Conservation (phyloP, 2,888 invertebrate genomes). For the Creontiades dilutus region DNA sequence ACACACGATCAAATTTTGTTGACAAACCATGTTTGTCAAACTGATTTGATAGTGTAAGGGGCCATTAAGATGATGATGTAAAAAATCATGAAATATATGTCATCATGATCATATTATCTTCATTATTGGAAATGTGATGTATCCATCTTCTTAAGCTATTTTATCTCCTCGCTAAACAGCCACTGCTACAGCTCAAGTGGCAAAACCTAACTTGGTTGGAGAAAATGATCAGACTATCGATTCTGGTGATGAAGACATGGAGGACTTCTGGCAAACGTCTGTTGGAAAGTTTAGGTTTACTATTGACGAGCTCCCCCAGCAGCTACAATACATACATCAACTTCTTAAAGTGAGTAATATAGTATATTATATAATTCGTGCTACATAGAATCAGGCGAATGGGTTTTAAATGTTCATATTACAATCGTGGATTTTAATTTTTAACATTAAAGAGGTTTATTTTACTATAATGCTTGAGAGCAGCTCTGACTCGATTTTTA, state of each 20-base stretch:
- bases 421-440: background rate
- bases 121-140: too few relatives aligned
- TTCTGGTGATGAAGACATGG: conserved; percentile 86
- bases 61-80: too few relatives aligned
- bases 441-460: too few relatives aligned
- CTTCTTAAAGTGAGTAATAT: conserved; percentile 88
- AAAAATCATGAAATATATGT: too few relatives aligned
- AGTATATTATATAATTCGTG: background rate
- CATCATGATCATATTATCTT: too few relatives aligned
- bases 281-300: conserved; percentile 95
- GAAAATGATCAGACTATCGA: conserved; percentile 87
- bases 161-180: conserved; percentile 78
- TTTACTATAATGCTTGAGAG: too few relatives aligned
- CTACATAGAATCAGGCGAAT: background rate
- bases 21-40: too few relatives aligned
- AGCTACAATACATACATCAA: conserved; percentile 95
- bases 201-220: conserved; percentile 87
- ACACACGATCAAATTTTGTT: too few relatives aligned
- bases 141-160: too few relatives aligned
- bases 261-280: conserved; percentile 95
- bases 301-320: conserved; percentile 92
- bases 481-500: too few relatives aligned
- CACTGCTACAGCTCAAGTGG: conserved; percentile 86
- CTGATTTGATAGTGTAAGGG: too few relatives aligned
- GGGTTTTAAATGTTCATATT: background rate